A percentile compares a stretch with the other conserved stretches of the same genome.
Conservation (phyloP, 37 sponge, comb jelly and placozoan genomes). For the Beroe ovata region DNA sequence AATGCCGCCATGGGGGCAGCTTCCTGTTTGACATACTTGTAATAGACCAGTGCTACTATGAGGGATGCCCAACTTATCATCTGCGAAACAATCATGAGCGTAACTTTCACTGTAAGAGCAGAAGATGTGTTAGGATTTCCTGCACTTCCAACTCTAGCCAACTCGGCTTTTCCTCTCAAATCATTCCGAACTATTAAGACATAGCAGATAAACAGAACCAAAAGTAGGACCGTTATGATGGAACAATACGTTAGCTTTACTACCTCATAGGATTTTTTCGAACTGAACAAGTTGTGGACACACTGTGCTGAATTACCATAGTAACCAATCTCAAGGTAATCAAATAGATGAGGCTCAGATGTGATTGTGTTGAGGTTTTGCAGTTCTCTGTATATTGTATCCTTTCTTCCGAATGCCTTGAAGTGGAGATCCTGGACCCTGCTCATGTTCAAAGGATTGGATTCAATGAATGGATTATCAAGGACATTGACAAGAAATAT, state of each 20-base stretch:
- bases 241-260: neutral
- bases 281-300: neutral
- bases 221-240: neutral
- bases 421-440: neutral
- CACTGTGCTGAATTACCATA: conserved; percentile 3
- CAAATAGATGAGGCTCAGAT: neutral
- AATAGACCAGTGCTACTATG: neutral
- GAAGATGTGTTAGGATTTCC: neutral
- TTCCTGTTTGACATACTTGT: neutral
- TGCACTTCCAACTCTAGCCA: neutral
- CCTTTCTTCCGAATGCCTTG: neutral
- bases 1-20: neutral
- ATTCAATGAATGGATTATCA: conserved; percentile 6
- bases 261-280: neutral
- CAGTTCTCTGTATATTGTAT: neutral
- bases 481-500: neutral
- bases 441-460: neutral
- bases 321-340: neutral
- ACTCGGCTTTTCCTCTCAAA: neutral
- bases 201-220: neutral
- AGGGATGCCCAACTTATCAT: neutral
- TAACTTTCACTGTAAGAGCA: neutral
- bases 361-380: conserved; percentile 2
- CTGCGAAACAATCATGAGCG: conserved; percentile 1
- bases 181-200: neutral